Evolutionary conservation across 2,888 invertebrate genomes (phyloP).

Genomic region (Eretmocerus hayati): DNA sequence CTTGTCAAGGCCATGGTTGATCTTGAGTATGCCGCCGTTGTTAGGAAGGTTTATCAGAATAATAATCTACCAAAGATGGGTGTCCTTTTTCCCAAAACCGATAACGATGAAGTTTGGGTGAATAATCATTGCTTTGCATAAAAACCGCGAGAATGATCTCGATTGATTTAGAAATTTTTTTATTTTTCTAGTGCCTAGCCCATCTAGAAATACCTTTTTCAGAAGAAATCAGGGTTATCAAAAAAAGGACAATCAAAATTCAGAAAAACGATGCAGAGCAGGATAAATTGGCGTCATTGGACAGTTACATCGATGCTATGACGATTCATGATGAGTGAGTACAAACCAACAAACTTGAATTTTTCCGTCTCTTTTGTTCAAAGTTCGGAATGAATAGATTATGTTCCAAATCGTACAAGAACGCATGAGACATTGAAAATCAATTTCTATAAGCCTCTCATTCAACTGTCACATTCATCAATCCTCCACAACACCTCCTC

Average conservation of each 20-base stretch:
- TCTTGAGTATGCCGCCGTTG: constrained; percentile 16
- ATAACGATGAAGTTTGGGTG: constrained; percentile 19
- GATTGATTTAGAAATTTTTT: background rate
- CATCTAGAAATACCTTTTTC: constrained; percentile 20
- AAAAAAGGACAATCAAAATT: constrained; percentile 6
- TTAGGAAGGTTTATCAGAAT: constrained; percentile 18
- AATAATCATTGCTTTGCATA: background rate
- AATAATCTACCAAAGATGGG: constrained; percentile 22
- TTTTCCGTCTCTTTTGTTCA: no score
- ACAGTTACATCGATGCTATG: constrained; percentile 22
- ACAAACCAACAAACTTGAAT: no score
- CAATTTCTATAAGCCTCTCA: no score
- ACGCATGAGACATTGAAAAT: no score
- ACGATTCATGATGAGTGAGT: constrained; percentile 17
- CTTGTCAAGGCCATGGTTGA: constrained; percentile 19
- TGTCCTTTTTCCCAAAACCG: constrained; percentile 20
- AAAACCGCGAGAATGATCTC: background rate
- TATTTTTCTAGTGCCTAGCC: constrained; percentile 17
- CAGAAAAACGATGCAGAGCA: background rate
- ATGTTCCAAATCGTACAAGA: no score
- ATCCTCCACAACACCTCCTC: no score
- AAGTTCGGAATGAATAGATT: no score
- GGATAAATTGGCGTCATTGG: constrained; percentile 14
- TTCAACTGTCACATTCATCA: no score
- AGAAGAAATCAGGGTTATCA: constrained; percentile 11